phyloP scores from a whole-genome alignment of 2,888 invertebrate genomes.

The Eristalis pertinax region DNA sequence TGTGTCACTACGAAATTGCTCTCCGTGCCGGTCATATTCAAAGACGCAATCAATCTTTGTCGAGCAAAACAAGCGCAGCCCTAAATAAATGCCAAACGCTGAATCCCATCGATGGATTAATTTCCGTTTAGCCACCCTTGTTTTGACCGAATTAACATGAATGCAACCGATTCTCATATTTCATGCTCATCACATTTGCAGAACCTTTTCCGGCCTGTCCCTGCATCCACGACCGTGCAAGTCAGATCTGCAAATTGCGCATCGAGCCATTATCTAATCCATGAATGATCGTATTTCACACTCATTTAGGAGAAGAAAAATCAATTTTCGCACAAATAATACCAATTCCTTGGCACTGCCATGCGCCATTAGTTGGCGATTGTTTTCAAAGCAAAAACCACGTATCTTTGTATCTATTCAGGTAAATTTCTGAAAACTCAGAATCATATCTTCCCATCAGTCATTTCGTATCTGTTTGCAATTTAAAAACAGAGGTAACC shows the following conservation, averaged over 20 bases:
- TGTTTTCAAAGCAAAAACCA: conserved; percentile 29
- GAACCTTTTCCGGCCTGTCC: background rate
- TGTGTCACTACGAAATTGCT: background rate
- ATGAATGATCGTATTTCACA: conserved; percentile 41
- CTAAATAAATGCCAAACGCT: background rate
- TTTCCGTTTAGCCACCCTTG: background rate
- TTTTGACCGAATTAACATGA: background rate
- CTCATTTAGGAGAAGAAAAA: conserved; percentile 28
- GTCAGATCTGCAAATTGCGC: background rate
- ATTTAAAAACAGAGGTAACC: conserved; percentile 22
- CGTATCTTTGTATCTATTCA: background rate
- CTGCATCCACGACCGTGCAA: background rate
- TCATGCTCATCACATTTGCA: background rate
- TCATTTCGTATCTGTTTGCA: conserved; percentile 33
- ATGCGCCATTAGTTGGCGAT: conserved; percentile 52
- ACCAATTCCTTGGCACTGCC: conserved; percentile 11
- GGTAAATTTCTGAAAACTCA: conserved; percentile 18
- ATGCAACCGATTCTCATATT: background rate
- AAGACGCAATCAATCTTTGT: background rate
- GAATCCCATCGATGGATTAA: background rate
- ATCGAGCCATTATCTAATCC: background rate
- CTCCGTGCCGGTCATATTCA: background rate
- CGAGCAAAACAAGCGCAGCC: background rate
- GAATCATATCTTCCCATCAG: background rate
- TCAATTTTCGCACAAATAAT: conserved; percentile 2